A percentile compares a stretch with the other conserved stretches of the same genome.
Conservation (phyloP, 2,113 vertebrate genomes). For the Peromyscus californicus region DNA sequence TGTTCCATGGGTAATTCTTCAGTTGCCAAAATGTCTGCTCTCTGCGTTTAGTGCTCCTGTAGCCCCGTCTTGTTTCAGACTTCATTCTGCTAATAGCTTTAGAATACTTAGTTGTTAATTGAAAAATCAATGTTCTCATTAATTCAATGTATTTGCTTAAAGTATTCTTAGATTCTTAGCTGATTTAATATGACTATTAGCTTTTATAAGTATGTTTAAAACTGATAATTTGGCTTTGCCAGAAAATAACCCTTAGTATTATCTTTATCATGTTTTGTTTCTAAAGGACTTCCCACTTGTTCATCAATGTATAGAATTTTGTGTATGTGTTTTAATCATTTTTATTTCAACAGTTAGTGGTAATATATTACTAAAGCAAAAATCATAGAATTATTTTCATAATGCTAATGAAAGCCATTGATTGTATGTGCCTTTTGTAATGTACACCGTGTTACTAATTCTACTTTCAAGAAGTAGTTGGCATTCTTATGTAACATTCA, state of each 20-base stretch:
- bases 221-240: neutral
- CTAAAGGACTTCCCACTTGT: neutral
- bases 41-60: neutral
- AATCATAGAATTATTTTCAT: neutral
- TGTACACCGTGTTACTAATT: neutral
- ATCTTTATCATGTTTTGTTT: constrained; percentile 18
- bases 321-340: neutral
- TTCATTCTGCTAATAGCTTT: neutral
- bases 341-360: neutral
- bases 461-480: constrained; percentile 14
- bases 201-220: neutral
- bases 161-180: neutral
- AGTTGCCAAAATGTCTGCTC: neutral
- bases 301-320: neutral
- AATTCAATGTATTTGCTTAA: constrained; percentile 24
- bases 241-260: neutral
- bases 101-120: neutral
- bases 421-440: neutral
- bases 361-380: neutral
- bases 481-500: constrained; percentile 4
- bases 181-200: neutral
- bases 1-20: neutral
- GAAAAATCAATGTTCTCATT: constrained; percentile 21
- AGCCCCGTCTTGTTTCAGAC: neutral
- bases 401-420: neutral